Percentiles rank a stretch among this genome's conserved stretches.
These are phyloP conservation scores for Mnemiopsis leidyi DNA, from an alignment of 37 sponge, comb jelly and placozoan genomes.

Conservation along the genomic window DNA sequence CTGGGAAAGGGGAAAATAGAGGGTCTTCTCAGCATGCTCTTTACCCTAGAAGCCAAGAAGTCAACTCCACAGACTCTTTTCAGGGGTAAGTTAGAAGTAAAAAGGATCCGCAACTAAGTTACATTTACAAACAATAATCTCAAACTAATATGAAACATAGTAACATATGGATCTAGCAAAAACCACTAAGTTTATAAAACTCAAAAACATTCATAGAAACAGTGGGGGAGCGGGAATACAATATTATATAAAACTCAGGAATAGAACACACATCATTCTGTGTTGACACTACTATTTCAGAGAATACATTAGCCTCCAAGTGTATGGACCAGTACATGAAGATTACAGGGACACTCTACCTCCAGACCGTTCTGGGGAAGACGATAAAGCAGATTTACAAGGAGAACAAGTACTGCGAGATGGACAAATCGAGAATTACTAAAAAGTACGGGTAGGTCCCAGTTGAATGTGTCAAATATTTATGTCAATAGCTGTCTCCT, in stretches of 20 bases:
- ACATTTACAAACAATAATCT: no score
- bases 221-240: no score
- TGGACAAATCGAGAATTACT: slow-evolving; percentile 74
- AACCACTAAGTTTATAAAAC: no score
- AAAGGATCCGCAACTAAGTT: no score
- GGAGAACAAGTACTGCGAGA: slow-evolving; percentile 77
- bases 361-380: slow-evolving; percentile 74
- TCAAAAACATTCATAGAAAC: no score
- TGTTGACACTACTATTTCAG: slow-evolving; percentile 84
- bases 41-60: slow-evolving; percentile 18
- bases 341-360: slow-evolving; percentile 78
- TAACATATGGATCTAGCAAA: no score
- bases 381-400: slow-evolving; percentile 74
- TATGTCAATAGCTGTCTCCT: background rate
- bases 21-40: slow-evolving; percentile 41
- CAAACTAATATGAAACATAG: no score
- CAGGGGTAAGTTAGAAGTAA: slow-evolving; percentile 41
- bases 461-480: background rate
- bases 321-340: slow-evolving; percentile 95
- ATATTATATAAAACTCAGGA: no score
- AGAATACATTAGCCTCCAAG: slow-evolving; percentile 88
- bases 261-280: no score
- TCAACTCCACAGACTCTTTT: slow-evolving; percentile 3
- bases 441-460: slow-evolving; percentile 20
- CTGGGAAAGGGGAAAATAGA: slow-evolving; percentile 73